Base-by-base conservation (phyloP, 92 coral and sea anemone genomes). In the Porites divaricata region DNA sequence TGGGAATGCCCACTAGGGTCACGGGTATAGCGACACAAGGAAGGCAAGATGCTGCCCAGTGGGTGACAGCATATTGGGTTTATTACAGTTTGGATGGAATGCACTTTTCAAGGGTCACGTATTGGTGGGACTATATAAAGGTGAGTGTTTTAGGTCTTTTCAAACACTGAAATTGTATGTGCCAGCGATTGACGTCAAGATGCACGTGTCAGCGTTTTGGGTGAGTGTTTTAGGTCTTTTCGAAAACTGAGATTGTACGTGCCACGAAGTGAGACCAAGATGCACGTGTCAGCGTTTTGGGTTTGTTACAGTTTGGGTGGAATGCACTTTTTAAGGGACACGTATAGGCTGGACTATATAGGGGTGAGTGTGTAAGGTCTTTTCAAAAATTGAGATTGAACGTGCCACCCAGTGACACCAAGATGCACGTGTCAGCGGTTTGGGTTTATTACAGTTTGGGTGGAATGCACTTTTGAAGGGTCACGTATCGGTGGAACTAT, bases 11-110 rank as follows among this genome's bases (percentile, higher is more conserved):
- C 28, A 72, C 72, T 83, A 79, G 79, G 80, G 75, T 96, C 35
- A 92, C 94, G 4, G 94, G 97, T 24, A 89, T 96, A 61, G 98
- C 95, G n/a, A 95, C 88, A 7, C 96, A 95, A 67, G 99, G 99
- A 11, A 85, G 90, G 50, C 88, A 88, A n/a, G 90, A 85, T 70
- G 64, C 88, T 0, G 86, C 83, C 76, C 83, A 87, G 6, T 89
- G 90, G 88, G 95, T 91, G 26, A 92, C 78, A 9, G 19, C 72
- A 1, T 95, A 76, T 90, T 91, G 85, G 86, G 80, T 96, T 48
- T 79, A 85, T 28, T 91, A 95, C 87, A 89, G 99, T 78, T 80
- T 88, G 65, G 91, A 96, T 80, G 91, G 85, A 67, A 86, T 91
- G 50, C 89, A 95, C 71, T 95, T 82, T 79, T 81, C 89, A 20